A percentile compares a stretch with the other conserved stretches of the same genome.
Evolutionary conservation across 1,140 invertebrate species (phyloP).

Genomic region (Nylanderia fulva): DNA sequence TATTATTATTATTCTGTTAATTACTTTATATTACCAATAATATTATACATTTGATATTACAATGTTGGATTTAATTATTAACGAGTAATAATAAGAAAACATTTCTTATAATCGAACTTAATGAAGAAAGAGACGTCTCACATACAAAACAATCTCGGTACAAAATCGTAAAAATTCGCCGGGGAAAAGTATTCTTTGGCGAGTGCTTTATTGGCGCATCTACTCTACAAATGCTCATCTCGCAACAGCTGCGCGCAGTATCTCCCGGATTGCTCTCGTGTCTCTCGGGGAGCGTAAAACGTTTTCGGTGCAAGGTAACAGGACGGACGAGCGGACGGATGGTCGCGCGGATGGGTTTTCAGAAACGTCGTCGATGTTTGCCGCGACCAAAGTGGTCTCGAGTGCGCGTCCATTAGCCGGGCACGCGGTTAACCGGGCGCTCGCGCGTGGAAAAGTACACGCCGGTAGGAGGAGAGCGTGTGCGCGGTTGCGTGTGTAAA

Average conservation of each 20-base stretch:
- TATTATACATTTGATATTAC: too few species aligned
- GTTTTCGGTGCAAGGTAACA: slow-evolving; percentile 68
- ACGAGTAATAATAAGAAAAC: not conserved
- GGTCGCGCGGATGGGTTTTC: slow-evolving; percentile 81
- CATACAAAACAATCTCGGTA: not conserved
- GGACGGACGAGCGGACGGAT: slow-evolving; percentile 11
- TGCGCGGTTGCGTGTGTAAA: slow-evolving; percentile 79
- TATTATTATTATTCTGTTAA: too few species aligned
- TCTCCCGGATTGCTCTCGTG: slow-evolving; percentile 22
- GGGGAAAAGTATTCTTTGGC: not conserved
- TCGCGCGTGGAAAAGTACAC: slow-evolving; percentile 77
- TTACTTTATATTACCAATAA: too few species aligned
- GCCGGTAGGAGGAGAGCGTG: slow-evolving; percentile 75
- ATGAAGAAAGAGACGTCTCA: too few species aligned
- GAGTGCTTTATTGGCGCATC: not conserved
- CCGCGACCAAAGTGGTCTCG: slow-evolving; percentile 84
- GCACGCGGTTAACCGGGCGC: slow-evolving; percentile 76
- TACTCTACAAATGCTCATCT: slow-evolving; percentile 33
- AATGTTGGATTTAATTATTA: slow-evolving; percentile 1
- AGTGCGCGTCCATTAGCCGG: slow-evolving; percentile 84
- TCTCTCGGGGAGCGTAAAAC: slow-evolving; percentile 30
- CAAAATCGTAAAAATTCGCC: not conserved
- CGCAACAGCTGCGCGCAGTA: not conserved
- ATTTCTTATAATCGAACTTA: too few species aligned
- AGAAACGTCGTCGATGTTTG: slow-evolving; percentile 84